Conservation (phyloP, 2,888 invertebrate species). For the Altica lythri region DNA sequence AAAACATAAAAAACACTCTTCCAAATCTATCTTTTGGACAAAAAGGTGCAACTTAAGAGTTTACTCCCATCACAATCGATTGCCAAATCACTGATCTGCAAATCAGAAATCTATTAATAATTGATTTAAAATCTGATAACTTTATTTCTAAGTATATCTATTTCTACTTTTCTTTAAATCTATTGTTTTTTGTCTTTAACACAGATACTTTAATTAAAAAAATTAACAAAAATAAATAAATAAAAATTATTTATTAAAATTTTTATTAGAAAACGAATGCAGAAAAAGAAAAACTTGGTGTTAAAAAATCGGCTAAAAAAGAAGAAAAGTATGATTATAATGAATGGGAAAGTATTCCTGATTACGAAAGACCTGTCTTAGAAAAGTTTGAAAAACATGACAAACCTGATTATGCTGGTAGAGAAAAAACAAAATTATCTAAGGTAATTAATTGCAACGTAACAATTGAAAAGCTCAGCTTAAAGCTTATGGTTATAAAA, state of each 20-base stretch:
- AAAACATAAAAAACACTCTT: too few species aligned
- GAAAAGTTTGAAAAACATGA: conserved; percentile 66
- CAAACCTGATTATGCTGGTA: conserved; percentile 59
- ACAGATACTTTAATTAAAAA: conserved; percentile 13
- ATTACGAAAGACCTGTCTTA: conserved; percentile 76
- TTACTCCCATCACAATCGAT: too few species aligned
- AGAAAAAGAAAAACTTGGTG: conserved; percentile 42
- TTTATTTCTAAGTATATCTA: too few species aligned
- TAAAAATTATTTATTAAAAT: conserved; percentile 6
- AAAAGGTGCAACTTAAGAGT: too few species aligned
- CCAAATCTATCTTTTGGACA: too few species aligned
- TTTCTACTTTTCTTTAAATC: too few species aligned
- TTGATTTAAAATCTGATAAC: too few species aligned
- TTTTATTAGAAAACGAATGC: conserved; percentile 46
- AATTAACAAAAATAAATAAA: neutral
- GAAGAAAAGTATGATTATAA: conserved; percentile 44
- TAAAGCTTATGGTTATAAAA: too few species aligned
- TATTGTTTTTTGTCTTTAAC: conserved; percentile 21
- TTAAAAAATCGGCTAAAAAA: conserved; percentile 46
- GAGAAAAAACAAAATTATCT: conserved; percentile 55
- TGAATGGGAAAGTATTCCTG: conserved; percentile 61
- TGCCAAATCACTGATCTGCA: too few species aligned
- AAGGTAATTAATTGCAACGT: conserved; percentile 48
- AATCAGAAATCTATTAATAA: too few species aligned
- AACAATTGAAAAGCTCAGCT: neutral